These are phyloP conservation scores for Spondyliosoma cantharus DNA, from an alignment of 2,797 vertebrate species.

Conservation along the genomic window DNA sequence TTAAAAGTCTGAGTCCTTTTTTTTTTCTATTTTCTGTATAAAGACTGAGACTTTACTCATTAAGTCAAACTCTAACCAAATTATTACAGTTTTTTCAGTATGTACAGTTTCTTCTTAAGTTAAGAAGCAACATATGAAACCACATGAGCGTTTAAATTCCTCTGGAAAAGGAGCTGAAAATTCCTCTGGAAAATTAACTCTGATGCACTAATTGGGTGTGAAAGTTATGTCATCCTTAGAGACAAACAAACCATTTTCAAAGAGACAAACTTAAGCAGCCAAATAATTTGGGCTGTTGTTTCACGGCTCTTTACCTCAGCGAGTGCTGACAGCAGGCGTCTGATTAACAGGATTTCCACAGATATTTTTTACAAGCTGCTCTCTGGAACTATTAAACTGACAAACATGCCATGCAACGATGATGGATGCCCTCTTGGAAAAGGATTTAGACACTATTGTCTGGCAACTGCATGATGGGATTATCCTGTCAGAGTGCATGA, in stretches of 20 bases:
- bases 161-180: background rate
- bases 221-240: background rate
- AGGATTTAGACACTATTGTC: constrained; percentile 21
- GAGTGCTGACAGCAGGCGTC: background rate
- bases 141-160: background rate
- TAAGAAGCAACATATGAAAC: background rate
- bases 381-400: constrained; percentile 13
- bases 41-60: background rate
- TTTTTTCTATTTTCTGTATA: background rate
- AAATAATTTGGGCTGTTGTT: constrained; percentile 29
- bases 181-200: constrained; percentile 1
- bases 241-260: constrained; percentile 22
- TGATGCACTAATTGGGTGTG: constrained; percentile 5
- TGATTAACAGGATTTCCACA: constrained; percentile 29
- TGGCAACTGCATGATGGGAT: constrained; percentile 21
- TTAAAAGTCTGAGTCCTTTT: no score
- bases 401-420: background rate
- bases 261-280: constrained; percentile 21
- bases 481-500: constrained; percentile 52
- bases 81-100: background rate
- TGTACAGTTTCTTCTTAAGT: background rate
- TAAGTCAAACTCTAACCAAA: background rate
- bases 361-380: background rate
- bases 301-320: constrained; percentile 17
- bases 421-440: background rate